These are phyloP conservation scores for Menidia beryllina DNA, from an alignment of 2,113 vertebrate genomes.

Conservation along the genomic window DNA sequence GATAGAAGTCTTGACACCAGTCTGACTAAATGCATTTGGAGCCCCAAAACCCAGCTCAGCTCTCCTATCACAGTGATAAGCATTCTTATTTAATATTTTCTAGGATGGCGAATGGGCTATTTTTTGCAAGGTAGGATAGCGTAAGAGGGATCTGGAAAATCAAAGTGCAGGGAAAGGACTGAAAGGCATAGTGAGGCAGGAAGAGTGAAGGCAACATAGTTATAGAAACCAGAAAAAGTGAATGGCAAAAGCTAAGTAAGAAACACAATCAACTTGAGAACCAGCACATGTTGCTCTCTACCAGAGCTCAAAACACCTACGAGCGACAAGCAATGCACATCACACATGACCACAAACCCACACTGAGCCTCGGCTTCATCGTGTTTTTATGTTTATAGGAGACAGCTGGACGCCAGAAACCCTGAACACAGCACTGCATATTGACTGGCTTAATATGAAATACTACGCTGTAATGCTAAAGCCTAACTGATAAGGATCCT, in stretches of 20 bases:
- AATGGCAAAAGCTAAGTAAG: neutral
- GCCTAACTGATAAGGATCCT: conserved; percentile 28
- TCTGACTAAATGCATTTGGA: conserved; percentile 27
- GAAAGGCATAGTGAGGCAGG: neutral
- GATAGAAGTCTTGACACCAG: conserved; percentile 9
- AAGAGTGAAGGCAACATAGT: neutral
- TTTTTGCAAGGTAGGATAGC: conserved; percentile 15
- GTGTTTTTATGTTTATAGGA: conserved; percentile 4
- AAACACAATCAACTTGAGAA: neutral
- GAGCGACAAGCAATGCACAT: neutral
- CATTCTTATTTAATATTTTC: conserved; percentile 41
- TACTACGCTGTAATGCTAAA: conserved; percentile 26
- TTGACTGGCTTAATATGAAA: conserved; percentile 29
- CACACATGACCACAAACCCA: neutral
- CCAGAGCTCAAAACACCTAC: conserved; percentile 1
- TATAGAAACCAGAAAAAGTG: neutral
- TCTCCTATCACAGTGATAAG: conserved; percentile 49
- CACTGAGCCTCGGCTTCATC: conserved; percentile 1
- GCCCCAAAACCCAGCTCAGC: conserved; percentile 2
- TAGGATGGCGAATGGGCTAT: neutral
- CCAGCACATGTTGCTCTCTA: neutral
- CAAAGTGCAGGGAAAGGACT: neutral
- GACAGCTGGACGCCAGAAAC: neutral
- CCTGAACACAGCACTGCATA: conserved; percentile 16
- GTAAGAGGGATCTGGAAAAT: neutral